These are phyloP conservation scores for Serripes groenlandicus DNA, from an alignment of 2,888 invertebrate genomes.

Conservation along the genomic window DNA sequence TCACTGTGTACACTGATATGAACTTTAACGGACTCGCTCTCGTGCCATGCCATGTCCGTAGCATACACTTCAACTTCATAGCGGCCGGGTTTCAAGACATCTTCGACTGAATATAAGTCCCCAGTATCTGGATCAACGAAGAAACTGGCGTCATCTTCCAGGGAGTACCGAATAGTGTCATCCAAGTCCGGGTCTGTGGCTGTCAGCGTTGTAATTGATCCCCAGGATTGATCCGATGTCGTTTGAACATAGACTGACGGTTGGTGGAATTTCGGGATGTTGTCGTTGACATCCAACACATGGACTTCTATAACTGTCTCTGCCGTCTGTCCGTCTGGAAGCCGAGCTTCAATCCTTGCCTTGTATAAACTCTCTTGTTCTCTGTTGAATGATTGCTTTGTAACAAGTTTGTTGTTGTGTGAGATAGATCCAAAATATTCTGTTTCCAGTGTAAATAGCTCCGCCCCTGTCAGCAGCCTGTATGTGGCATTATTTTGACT, in stretches of 20 bases:
- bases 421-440: slow-evolving; percentile 34
- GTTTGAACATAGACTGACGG: slow-evolving; percentile 95
- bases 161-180: slow-evolving; percentile 61
- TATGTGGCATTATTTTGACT: slow-evolving; percentile 53
- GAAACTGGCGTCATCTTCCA: slow-evolving; percentile 56
- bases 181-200: slow-evolving; percentile 64
- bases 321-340: slow-evolving; percentile 44
- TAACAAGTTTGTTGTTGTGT: slow-evolving; percentile 70
- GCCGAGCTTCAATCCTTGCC: slow-evolving; percentile 88
- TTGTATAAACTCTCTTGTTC: slow-evolving; percentile 92
- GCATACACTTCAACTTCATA: slow-evolving; percentile 59
- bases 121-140: slow-evolving; percentile 62
- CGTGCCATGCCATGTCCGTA: slow-evolving; percentile 60
- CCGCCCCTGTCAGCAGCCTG: slow-evolving; percentile 32
- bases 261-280: slow-evolving; percentile 96
- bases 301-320: slow-evolving; percentile 59
- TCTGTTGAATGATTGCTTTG: slow-evolving; percentile 91
- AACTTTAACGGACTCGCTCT: slow-evolving; percentile 49
- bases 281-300: slow-evolving; percentile 97
- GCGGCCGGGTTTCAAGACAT: slow-evolving; percentile 51
- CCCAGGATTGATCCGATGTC: slow-evolving; percentile 96
- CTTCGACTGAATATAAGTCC: slow-evolving; percentile 55
- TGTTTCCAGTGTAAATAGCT: slow-evolving; percentile 48
- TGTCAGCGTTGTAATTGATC: slow-evolving; percentile 52
- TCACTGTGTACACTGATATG: slow-evolving; percentile 53